These are phyloP conservation scores for Acropora tenuis DNA, from an alignment of 64 coral and sea anemone genomes.

Conservation along the genomic window DNA sequence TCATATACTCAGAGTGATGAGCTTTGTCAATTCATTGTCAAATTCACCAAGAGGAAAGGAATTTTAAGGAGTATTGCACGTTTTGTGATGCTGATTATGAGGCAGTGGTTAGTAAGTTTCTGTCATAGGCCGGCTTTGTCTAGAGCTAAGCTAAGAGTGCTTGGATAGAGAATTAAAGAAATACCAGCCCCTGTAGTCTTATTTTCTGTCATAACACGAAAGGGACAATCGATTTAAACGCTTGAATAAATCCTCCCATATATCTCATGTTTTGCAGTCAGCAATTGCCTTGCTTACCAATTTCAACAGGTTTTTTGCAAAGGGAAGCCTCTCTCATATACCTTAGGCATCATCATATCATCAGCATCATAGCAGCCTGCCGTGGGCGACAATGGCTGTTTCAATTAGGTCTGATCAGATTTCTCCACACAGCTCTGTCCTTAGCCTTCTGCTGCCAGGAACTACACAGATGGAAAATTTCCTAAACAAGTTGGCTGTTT, in stretches of 20 bases:
- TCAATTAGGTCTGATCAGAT: too few species aligned
- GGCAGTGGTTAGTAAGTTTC: slow-evolving; percentile 23
- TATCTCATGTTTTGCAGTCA: slow-evolving; percentile 75
- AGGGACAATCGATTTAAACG: slow-evolving; percentile 59
- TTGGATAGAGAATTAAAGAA: slow-evolving; percentile 56
- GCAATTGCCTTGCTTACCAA: slow-evolving; percentile 24
- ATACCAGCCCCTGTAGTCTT: slow-evolving; percentile 60
- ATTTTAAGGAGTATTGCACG: slow-evolving; percentile 27
- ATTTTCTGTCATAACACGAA: slow-evolving; percentile 64
- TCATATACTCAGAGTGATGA: too few species aligned
- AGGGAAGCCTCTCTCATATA: slow-evolving; percentile 29
- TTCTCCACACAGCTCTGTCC: too few species aligned
- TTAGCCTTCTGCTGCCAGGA: too few species aligned
- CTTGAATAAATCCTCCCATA: slow-evolving; percentile 34
- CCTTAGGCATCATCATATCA: slow-evolving; percentile 18
- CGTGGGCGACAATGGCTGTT: too few species aligned
- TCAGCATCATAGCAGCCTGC: too few species aligned
- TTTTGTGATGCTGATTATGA: slow-evolving; percentile 60
- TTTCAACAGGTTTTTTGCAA: too few species aligned
- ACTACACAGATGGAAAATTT: slow-evolving; percentile 5
- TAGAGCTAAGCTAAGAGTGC: too few species aligned
- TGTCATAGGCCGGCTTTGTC: too few species aligned
- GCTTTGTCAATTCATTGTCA: neutral
- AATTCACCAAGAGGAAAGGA: slow-evolving; percentile 59
- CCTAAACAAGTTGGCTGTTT: slow-evolving; percentile 37